Base-by-base conservation (phyloP, 2,888 invertebrate species). In the Polietes domitor region DNA sequence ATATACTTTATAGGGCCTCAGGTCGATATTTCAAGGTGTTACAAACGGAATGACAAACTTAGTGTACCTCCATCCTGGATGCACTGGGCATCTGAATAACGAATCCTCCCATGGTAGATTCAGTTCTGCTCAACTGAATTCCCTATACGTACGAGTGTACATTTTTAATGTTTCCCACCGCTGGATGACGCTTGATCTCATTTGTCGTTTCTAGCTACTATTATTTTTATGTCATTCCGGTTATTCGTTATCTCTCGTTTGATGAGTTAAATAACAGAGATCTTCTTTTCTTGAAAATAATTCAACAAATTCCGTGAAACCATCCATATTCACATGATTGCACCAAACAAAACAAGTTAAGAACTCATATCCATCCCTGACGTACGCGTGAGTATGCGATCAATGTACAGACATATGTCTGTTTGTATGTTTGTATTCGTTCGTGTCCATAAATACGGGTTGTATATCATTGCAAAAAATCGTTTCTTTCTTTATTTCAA, bases 391-490 rank as follows among this genome's bases (percentile, higher is more conserved):
- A 17, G 19, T 50, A 19, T 53, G 21, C 10, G n/a, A n/a, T n/a
- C n/a, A n/a, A n/a, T n/a, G n/a, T n/a, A n/a, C n/a, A n/a, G n/a
- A n/a, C n/a, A n/a, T n/a, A n/a, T n/a, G n/a, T n/a, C n/a, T n/a
- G n/a, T n/a, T n/a, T n/a, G n/a, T n/a, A n/a, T n/a, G n/a, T n/a
- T n/a, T n/a, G 12, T 9, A 53, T 21, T 53, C 21, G 53, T 19
- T 3, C 50, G 9, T 50, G 50, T n/a, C 50, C 53, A 10, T 58
- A 71, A 7, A 32, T 61, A 50, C 21, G 21, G 32, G 32, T 47
- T 43, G 32, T 63, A 53, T 63, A 63, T 75, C 32, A 63, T 63
- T 76, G 65, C 55, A 43, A 41, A 75, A 74, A 77, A 53, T 9
- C 3, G 19, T 21, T 53, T 53, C 15, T 53, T 53, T 53, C 21